These are phyloP conservation scores for Gnathonemus longibarbis DNA, from an alignment of 2,113 vertebrate species.

Conservation along the genomic window DNA sequence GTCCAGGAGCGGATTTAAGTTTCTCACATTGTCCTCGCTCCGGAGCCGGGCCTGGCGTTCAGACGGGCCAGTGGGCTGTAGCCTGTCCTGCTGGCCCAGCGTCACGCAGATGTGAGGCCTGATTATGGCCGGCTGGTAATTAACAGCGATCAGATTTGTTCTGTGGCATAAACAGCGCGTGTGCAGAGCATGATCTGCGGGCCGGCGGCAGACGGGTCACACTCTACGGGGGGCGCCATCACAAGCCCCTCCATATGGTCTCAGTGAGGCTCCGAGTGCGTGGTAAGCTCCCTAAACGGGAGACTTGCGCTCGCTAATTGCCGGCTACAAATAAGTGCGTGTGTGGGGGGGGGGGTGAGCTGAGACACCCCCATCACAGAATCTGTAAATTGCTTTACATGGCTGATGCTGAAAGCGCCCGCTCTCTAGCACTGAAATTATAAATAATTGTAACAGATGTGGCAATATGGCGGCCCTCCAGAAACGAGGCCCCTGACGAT, in stretches of 20 bases:
- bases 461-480: slow-evolving; percentile 99
- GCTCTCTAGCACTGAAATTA: slow-evolving; percentile 97
- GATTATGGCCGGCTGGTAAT: slow-evolving; percentile 94
- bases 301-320: slow-evolving; percentile 99
- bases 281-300: slow-evolving; percentile 97
- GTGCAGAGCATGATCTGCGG: slow-evolving; percentile 98
- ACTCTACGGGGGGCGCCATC: slow-evolving; percentile 95
- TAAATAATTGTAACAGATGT: slow-evolving; percentile 99
- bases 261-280: slow-evolving; percentile 87
- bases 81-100: slow-evolving; percentile 79
- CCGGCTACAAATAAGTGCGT: slow-evolving; percentile 70
- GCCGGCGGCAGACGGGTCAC: slow-evolving; percentile 97
- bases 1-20: slow-evolving; percentile 62
- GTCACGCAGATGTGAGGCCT: slow-evolving; percentile 84
- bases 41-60: slow-evolving; percentile 88
- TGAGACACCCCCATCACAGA: slow-evolving; percentile 92
- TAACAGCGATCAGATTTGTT: slow-evolving; percentile 99
- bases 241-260: slow-evolving; percentile 99
- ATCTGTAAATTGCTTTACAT: slow-evolving; percentile 99
- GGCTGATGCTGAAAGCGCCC: slow-evolving; percentile 89
- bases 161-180: slow-evolving; percentile 99
- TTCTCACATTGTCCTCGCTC: slow-evolving; percentile 55
- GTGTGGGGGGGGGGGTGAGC: slow-evolving; percentile 60
- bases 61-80: slow-evolving; percentile 70
- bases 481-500: slow-evolving; percentile 99